Evolutionary conservation across 2,888 invertebrate species (phyloP), one percentile per base, ranked within the genome.

Genomic region (Chromoteleia sp.): DNA sequence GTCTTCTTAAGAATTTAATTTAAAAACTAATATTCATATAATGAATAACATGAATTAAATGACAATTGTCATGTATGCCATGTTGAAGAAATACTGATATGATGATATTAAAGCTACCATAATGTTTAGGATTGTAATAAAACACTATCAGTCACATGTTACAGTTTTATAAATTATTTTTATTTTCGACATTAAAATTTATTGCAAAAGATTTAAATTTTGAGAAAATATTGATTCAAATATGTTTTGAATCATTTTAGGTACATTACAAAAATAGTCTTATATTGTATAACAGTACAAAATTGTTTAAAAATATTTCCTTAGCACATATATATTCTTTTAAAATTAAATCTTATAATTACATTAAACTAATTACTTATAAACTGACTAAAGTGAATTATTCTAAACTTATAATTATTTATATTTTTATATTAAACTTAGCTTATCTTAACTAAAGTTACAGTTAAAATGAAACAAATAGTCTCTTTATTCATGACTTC

Each of bases 21-120:
- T n/a, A n/a, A n/a, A n/a, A n/a, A n/a, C n/a, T n/a, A n/a, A n/a
- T n/a, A n/a, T n/a, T n/a, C n/a, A 10, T 36, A 10, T 2, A 14
- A 14, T 58, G 12, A 39, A n/a, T 1, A 19, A 33, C 10, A 43
- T 21, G 10, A 59, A 59, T 59, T 12, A 39, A 39, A 12, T 58
- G 15, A 39, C n/a, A 14, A 15, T 41, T 36, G n/a, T 48, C 48
- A 39, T 30, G 21, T 25, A 41, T 33, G 58, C 71, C 71, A 71
- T 61, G 59, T 71, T 71, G 59, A 50, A 52, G 61, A 71, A 71
- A 71, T 52, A 71, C 41, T 61, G 21, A 43, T 52, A 41, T 58
- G 21, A 56, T 58, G 29, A 25, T 7, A 58, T 48, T 58, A 48
- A 58, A 48, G 14, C 43, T 56, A 58, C 10, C 14, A 25, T 19